These are phyloP conservation scores for Seira ritae DNA, from an alignment of 2,888 invertebrate genomes.

Conservation along the genomic window DNA sequence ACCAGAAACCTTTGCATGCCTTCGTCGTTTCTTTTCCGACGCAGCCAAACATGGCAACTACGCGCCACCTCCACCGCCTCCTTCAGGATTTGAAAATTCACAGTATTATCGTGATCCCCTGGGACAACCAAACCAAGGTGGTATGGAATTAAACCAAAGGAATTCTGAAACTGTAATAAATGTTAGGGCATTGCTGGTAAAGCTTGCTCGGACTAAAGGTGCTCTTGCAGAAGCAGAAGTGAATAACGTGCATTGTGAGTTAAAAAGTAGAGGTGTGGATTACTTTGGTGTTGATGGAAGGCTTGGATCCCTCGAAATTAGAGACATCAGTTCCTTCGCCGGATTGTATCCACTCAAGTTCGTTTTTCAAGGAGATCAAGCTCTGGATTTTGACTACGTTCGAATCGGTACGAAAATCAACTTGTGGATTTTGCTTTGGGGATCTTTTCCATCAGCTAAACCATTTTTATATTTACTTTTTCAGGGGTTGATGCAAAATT, in stretches of 20 bases:
- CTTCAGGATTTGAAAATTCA: background rate
- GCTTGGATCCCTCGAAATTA: constrained; percentile 69
- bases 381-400: constrained; percentile 79
- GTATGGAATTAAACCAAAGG: constrained; percentile 48
- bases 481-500: constrained; percentile 82
- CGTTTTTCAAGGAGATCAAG: constrained; percentile 79
- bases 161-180: constrained; percentile 70
- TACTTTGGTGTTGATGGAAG: constrained; percentile 71
- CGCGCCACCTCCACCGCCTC: background rate
- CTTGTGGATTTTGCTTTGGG: background rate
- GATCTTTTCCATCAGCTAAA: background rate
- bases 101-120: background rate
- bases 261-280: constrained; percentile 63
- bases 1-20: constrained; percentile 68
- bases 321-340: constrained; percentile 66
- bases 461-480: constrained; percentile 23
- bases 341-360: constrained; percentile 72
- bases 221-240: constrained; percentile 69
- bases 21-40: constrained; percentile 71
- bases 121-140: background rate
- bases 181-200: constrained; percentile 68
- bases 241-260: constrained; percentile 65
- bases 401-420: constrained; percentile 55
- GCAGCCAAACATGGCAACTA: constrained; percentile 53
- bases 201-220: constrained; percentile 58